phyloP scores from a whole-genome alignment of 2,888 invertebrate genomes.

The Hololepta plana region DNA sequence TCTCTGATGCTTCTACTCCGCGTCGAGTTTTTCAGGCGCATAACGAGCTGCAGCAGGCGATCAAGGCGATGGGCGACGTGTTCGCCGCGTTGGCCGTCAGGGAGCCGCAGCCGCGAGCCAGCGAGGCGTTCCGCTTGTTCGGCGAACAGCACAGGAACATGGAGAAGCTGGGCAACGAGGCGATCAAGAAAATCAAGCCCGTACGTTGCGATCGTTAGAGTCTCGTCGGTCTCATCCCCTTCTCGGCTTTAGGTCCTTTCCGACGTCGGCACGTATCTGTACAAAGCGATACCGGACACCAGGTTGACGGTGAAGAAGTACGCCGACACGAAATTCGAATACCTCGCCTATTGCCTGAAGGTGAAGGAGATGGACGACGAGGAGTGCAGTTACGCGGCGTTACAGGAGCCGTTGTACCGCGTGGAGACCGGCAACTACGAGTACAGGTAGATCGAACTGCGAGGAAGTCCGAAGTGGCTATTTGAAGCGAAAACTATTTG shows the following conservation, averaged over 20 bases:
- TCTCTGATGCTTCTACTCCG: neutral
- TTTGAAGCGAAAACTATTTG: neutral
- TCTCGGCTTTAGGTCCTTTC: constrained; percentile 69
- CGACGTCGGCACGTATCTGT: constrained; percentile 90
- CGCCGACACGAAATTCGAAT: constrained; percentile 97
- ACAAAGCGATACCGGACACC: constrained; percentile 97
- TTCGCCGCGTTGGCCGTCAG: constrained; percentile 89
- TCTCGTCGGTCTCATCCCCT: constrained; percentile 11
- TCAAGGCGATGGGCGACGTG: constrained; percentile 82
- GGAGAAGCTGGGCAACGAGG: constrained; percentile 76
- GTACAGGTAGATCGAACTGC: constrained; percentile 45
- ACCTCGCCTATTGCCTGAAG: constrained; percentile 95
- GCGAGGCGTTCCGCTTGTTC: constrained; percentile 87
- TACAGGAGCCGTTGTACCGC: constrained; percentile 92
- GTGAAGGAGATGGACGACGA: constrained; percentile 99
- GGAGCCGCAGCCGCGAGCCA: constrained; percentile 88
- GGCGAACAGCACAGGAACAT: constrained; percentile 86
- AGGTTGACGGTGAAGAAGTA: constrained; percentile 94
- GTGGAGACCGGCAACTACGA: constrained; percentile 99
- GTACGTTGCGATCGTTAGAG: constrained; percentile 30
- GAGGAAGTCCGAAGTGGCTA: neutral
- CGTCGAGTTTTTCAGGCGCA: constrained; percentile 55
- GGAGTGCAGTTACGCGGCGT: constrained; percentile 78
- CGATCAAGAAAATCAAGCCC: constrained; percentile 82
- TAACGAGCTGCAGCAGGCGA: constrained; percentile 76